Conservation (phyloP, 2,113 vertebrate species). For the Apteryx owenii region DNA sequence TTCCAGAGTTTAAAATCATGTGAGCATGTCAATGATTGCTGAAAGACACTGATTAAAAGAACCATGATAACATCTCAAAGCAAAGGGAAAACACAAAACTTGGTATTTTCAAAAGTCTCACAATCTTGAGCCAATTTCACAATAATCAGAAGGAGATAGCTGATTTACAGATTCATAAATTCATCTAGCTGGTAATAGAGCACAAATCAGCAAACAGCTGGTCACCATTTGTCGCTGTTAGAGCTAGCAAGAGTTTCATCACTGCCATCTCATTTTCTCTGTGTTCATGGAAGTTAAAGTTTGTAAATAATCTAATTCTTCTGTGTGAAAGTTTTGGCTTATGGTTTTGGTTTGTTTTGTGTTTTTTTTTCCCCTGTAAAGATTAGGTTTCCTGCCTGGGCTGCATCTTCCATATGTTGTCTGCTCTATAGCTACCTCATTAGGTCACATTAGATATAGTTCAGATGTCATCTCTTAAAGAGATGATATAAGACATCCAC, state of each 20-base stretch:
- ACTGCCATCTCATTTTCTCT: background rate
- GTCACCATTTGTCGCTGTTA: background rate
- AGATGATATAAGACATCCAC: background rate
- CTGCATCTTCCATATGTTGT: background rate
- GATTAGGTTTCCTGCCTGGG: background rate
- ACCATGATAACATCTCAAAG: background rate
- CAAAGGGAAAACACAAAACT: background rate
- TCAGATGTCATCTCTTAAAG: background rate
- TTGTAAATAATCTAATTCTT: background rate
- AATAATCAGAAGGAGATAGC: background rate
- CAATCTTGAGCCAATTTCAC: background rate
- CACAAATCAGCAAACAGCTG: background rate
- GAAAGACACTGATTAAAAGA: background rate
- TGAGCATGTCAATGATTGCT: background rate
- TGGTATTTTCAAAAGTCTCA: background rate
- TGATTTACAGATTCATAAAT: background rate
- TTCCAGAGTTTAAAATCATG: background rate
- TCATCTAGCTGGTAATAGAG: fast-evolving
- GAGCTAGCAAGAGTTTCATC: background rate
- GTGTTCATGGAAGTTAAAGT: background rate
- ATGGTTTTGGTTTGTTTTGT: background rate
- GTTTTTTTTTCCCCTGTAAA: too few relatives aligned
- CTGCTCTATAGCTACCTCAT: background rate
- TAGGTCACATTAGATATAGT: background rate
- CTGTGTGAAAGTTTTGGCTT: background rate